Percentiles rank a stretch among this genome's conserved stretches.
phyloP scores from a whole-genome alignment of 2,113 vertebrate genomes.

The Pipra filicauda region DNA sequence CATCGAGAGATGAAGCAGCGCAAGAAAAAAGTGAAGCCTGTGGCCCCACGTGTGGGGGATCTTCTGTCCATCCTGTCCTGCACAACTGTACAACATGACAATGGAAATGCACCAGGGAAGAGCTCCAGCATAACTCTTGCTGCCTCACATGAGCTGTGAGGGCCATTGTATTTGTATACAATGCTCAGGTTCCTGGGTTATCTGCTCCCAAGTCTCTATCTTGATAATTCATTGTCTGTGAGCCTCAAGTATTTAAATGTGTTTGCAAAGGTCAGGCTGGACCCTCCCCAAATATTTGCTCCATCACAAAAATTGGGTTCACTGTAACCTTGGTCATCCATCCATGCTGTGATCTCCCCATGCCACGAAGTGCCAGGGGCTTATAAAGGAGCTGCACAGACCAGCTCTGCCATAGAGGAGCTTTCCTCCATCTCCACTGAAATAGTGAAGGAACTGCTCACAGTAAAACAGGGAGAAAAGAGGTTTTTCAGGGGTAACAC shows the following conservation, averaged over 20 bases:
- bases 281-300: slow-evolving; percentile 21
- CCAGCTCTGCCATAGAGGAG: neutral
- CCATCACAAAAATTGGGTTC: neutral
- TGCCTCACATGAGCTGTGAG: fast-evolving
- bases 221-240: neutral
- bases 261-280: neutral
- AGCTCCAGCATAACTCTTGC: neutral
- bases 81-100: neutral
- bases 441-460: neutral
- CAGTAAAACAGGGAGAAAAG: neutral
- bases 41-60: fast-evolving
- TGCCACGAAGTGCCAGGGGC: neutral
- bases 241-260: neutral
- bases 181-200: neutral
- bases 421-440: neutral
- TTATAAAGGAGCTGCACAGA: neutral
- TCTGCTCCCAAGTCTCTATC: neutral
- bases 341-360: fast-evolving
- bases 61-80: neutral
- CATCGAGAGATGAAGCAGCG: neutral
- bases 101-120: neutral
- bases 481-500: neutral
- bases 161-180: slow-evolving; percentile 39
- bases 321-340: neutral
- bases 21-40: neutral